phyloP scores from a whole-genome alignment of 2,113 vertebrate genomes.

The Centropus unirufus region DNA sequence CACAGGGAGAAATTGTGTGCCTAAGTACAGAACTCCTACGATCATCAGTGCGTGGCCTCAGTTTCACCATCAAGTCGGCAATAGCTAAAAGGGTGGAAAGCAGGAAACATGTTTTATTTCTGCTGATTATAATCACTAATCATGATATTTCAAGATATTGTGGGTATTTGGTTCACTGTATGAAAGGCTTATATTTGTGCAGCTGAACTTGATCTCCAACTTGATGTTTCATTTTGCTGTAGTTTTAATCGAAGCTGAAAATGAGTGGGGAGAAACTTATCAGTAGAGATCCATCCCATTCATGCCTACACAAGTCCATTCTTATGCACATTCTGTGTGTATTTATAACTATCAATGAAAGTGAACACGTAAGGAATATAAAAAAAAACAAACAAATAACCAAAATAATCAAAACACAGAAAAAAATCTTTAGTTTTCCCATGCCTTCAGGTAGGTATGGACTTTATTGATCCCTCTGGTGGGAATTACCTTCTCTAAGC shows the following conservation, averaged over 20 bases:
- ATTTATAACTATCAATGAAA: neutral
- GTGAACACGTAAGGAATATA: rapidly evolving
- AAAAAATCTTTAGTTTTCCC: rapidly evolving
- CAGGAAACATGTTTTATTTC: neutral
- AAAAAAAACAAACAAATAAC: neutral
- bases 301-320: neutral
- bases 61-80: neutral
- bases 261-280: neutral
- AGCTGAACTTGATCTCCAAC: neutral
- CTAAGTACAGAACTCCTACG: neutral
- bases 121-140: neutral
- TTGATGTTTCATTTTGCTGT: neutral
- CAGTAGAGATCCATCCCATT: rapidly evolving
- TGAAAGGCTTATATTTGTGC: neutral
- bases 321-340: neutral
- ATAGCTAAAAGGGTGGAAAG: neutral
- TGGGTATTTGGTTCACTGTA: neutral
- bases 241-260: neutral
- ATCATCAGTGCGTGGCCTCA: neutral
- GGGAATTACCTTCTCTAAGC: neutral
- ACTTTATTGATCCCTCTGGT: neutral
- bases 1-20: neutral
- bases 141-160: neutral
- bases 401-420: neutral
- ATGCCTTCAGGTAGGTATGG: neutral